A percentile compares a stretch with the other conserved stretches of the same genome.
Evolutionary conservation across 2,888 invertebrate species (phyloP).

Genomic region (Scrobipalpa costella): DNA sequence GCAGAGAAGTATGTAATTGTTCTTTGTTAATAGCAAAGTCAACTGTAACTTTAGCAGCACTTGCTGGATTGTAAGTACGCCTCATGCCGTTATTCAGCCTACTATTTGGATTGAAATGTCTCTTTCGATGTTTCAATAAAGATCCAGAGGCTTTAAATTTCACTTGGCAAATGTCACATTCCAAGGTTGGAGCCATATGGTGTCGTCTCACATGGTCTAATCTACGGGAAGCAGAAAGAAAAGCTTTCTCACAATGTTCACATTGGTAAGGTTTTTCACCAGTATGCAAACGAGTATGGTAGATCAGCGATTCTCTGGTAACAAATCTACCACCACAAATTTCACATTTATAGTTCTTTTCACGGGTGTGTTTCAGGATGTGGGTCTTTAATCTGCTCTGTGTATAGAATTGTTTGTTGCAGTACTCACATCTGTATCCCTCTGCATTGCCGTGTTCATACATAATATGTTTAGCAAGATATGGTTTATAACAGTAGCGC

Average conservation of each 20-base stretch:
- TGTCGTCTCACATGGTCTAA: slow-evolving; percentile 44
- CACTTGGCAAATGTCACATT: slow-evolving; percentile 47
- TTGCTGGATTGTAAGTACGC: too few relatives aligned
- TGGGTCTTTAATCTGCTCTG: slow-evolving; percentile 45
- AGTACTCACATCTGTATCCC: slow-evolving; percentile 45
- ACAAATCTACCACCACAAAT: slow-evolving; percentile 47
- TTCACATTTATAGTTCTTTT: slow-evolving; percentile 48
- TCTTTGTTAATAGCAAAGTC: too few relatives aligned
- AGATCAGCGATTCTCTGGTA: slow-evolving; percentile 44
- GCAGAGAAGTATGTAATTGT: too few relatives aligned
- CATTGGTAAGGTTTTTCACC: slow-evolving; percentile 52
- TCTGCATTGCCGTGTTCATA: slow-evolving; percentile 46
- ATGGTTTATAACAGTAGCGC: slow-evolving; percentile 41
- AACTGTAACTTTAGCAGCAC: too few relatives aligned
- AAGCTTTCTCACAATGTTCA: slow-evolving; percentile 43
- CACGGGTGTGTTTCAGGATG: slow-evolving; percentile 48
- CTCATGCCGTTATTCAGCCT: slow-evolving; percentile 31
- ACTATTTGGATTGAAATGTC: slow-evolving; percentile 44
- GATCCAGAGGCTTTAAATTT: slow-evolving; percentile 40
- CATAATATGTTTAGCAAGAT: slow-evolving; percentile 45
- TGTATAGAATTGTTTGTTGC: slow-evolving; percentile 46
- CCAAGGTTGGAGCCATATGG: slow-evolving; percentile 38
- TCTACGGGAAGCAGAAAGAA: slow-evolving; percentile 47
- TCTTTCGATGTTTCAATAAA: slow-evolving; percentile 42
- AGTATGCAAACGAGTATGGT: slow-evolving; percentile 50